Evolutionary conservation across 2,888 invertebrate genomes (phyloP), one percentile per base, ranked within the genome.

Genomic region (Chouioia cunea): DNA sequence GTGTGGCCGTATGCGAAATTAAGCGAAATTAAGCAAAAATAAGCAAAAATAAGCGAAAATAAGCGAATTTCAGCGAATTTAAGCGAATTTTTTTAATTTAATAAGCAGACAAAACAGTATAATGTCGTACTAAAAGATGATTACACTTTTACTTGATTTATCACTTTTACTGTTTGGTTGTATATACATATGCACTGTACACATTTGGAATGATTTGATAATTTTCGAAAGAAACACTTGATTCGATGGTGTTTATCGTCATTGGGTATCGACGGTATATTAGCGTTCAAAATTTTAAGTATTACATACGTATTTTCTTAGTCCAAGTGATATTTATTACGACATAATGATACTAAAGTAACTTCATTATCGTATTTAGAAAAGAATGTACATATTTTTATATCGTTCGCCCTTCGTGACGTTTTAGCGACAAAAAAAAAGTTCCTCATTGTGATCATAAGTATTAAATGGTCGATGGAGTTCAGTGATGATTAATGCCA

Each of bases 91-190:
- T 23, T 10, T 56, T 60, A 46, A 67, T 59, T n/a, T 54, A 53
- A 53, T 50, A 60, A 46, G 53, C 36, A 15, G n/a, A 58, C 57
- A 10, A 27, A 52, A 50, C 50, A 10, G 6, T 27, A 27, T 10
- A 36, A 16, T 52, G 12, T 68, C 65, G 66, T 64, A 60, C 66
- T 48, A 36, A 73, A 69, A 62, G 63, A 73, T 74, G 75, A 75
- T 75, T 75, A 76, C 72, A 75, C 73, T 75, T 76, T 73, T 75
- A 75, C 71, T 70, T 71, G 59, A 73, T 75, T 73, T 73, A 71
- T 73, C 68, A n/a, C 47, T 52, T 57, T 23, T 72, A 65, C 69
- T 64, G 66, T 74, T 66, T 71, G 69, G 73, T 74, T 71, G 67
- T 72, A 66, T 71, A 22, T 18, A 53, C 52, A 12, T 50, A 12